Base-by-base conservation (phyloP, 2,888 invertebrate species). In the Habrosyne pyritoides region DNA sequence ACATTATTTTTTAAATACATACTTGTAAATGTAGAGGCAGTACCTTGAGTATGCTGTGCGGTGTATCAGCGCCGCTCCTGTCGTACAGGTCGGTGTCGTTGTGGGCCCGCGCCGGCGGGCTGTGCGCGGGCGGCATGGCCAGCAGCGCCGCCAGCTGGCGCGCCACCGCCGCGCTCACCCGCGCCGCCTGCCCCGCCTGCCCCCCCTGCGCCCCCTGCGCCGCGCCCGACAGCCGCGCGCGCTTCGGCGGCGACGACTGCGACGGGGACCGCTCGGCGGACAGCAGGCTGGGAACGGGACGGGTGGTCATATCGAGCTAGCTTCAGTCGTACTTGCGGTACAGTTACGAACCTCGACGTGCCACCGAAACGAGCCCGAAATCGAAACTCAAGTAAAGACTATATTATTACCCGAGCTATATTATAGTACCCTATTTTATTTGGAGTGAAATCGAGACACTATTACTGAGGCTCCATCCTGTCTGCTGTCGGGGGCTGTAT, bases 11-110 rank as follows among this genome's bases (percentile, higher is more conserved):
- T n/a, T n/a, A n/a, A n/a, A n/a, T n/a, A n/a, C n/a, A n/a, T n/a
- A n/a, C n/a, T n/a, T n/a, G n/a, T n/a, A n/a, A n/a, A n/a, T n/a
- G n/a, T n/a, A n/a, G n/a, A n/a, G n/a, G n/a, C n/a, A n/a, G n/a
- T 64, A 93, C 94, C 90, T 95, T 95, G 10, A 95, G 84, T 66
- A 95, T 95, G 57, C 95, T 95, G 56, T 95, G 95, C 0, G 95
- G 95, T 0, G 94, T 94, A 0, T 81, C 87, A 0, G 86, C 83
- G 8, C 84, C 80, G 12, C 74, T 71, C 2, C 81, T 58, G 1
- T 73, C 69, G 21, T 81, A 80, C 7, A 67, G 18, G 18, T 71
- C 74, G 51, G 65, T 65, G 0, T 69, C 72, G n/a, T n/a, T n/a
- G n/a, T n/a, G n/a, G n/a, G n/a, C n/a, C n/a, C n/a, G n/a, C n/a